A percentile compares a stretch with the other conserved stretches of the same genome.
Conservation (phyloP, 2,888 invertebrate genomes). For the Thymelicus sylvestris region DNA sequence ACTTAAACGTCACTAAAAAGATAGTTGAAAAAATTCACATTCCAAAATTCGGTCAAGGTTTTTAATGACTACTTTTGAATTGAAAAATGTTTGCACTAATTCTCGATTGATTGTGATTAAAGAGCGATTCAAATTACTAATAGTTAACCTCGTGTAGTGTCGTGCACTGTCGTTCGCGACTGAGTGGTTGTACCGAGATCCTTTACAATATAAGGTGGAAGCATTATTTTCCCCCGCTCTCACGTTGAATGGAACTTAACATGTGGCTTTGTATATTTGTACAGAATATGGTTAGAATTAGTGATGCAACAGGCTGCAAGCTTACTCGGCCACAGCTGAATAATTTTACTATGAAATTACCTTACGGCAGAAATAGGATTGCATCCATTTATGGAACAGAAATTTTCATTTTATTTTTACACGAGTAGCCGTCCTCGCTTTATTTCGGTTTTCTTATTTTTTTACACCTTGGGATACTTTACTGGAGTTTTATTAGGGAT, state of each 20-base stretch:
- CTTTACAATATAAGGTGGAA: slow-evolving; percentile 64
- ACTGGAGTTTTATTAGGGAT: no score
- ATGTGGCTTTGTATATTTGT: slow-evolving; percentile 5
- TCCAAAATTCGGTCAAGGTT: slow-evolving; percentile 15
- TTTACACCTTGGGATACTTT: no score
- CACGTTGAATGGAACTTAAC: slow-evolving; percentile 5
- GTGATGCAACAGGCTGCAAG: slow-evolving; percentile 10
- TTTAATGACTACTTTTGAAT: not conserved
- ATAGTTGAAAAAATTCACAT: slow-evolving; percentile 16
- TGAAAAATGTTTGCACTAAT: not conserved
- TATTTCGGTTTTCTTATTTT: no score
- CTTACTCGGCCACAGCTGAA: not conserved
- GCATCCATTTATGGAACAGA: no score
- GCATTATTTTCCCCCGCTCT: slow-evolving; percentile 59
- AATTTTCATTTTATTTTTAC: no score
- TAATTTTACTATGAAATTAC: no score
- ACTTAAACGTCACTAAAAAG: slow-evolving; percentile 18
- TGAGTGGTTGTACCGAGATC: slow-evolving; percentile 60
- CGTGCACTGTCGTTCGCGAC: slow-evolving; percentile 55
- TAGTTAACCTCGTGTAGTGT: slow-evolving; percentile 33
- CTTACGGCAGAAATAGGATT: no score
- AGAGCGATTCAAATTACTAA: not conserved
- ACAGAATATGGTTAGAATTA: not conserved
- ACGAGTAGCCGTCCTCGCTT: no score
- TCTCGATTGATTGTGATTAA: not conserved